These are phyloP conservation scores for Echinometra lucunter DNA, from an alignment of 53 echinoderm and acorn worm genomes.

Conservation along the genomic window DNA sequence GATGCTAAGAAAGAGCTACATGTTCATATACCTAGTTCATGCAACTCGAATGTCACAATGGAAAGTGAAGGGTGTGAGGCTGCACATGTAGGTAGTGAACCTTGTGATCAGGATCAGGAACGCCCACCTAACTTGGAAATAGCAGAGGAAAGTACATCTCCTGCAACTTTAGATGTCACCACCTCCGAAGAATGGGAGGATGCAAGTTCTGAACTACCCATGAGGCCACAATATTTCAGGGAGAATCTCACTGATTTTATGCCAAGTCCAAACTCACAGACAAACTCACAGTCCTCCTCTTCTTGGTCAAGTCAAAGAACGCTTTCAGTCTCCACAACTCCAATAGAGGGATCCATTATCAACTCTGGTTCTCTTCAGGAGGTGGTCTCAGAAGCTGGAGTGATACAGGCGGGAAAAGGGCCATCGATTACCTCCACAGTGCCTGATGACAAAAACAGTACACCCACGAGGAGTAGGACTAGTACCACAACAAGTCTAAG, in stretches of 20 bases:
- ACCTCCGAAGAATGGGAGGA: constrained; percentile 60
- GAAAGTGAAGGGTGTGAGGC: neutral
- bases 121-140: neutral
- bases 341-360: constrained; percentile 38
- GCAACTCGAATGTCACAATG: constrained; percentile 31
- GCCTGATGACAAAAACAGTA: constrained; percentile 30
- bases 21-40: neutral
- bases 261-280: constrained; percentile 49
- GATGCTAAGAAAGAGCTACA: neutral
- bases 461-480: constrained; percentile 73
- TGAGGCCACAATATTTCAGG: constrained; percentile 64
- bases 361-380: constrained; percentile 40
- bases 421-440: neutral
- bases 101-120: constrained; percentile 20
- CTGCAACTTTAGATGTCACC: constrained; percentile 76
- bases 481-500: constrained; percentile 84
- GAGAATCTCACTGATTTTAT: constrained; percentile 55
- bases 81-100: neutral
- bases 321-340: constrained; percentile 52
- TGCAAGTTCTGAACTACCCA: constrained; percentile 24
- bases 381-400: constrained; percentile 1
- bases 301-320: constrained; percentile 45
- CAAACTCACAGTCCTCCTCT: constrained; percentile 16
- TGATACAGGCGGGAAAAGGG: neutral
- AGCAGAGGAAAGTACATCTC: constrained; percentile 61